Base-by-base conservation (phyloP, 2,113 vertebrate species). In the Oreocharis arfaki region DNA sequence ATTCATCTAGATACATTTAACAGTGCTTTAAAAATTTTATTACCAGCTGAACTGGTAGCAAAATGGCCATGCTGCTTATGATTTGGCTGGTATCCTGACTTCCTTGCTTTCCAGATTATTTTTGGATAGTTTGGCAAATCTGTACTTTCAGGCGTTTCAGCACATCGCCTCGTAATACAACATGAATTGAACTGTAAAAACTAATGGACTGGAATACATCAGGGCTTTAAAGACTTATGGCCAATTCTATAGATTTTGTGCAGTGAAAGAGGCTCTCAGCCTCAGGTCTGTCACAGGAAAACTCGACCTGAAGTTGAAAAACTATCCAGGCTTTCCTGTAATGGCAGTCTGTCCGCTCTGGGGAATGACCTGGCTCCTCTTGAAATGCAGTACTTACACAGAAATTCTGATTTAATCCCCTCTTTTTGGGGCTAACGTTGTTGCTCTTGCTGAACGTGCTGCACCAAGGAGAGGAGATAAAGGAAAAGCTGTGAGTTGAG, bases 151-250 rank as follows among this genome's bases (percentile, higher is more conserved):
- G 92, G 82, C 95, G 89, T 94, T 96, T 96, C 93, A 96, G 97
- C 92, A 90, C 87, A 93, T 96, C 96, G 96, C 95, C 90, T 95
- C 20, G n/a, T 96, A 97, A 96, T 94, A 90, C 84, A 86, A 88
- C 96, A 97, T 97, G 97, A 97, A 97, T 95, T 96, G 96, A 94
- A 92, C 97, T 57, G 89, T 97, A 97, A 97, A 97, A 97, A 86
- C 94, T 95, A 97, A 97, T 97, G 95, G 95, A 68, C 77, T 96
- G 93, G 96, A 97, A 97, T 96, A 94, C 87, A 97, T 97, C 94
- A 94, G 91, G 90, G 90, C 96, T 96, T 95, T 95, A 97, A 97
- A 97, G 96, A 95, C 93, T 97, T 96, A 96, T 82, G 91, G 75
- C 94, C 88, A 85, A 87, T 87, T 89, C 95, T 84, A 75, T 96